These are phyloP conservation scores for Mormyrops boulengeri DNA, from an alignment of 2,797 vertebrate species.

Conservation along the genomic window DNA sequence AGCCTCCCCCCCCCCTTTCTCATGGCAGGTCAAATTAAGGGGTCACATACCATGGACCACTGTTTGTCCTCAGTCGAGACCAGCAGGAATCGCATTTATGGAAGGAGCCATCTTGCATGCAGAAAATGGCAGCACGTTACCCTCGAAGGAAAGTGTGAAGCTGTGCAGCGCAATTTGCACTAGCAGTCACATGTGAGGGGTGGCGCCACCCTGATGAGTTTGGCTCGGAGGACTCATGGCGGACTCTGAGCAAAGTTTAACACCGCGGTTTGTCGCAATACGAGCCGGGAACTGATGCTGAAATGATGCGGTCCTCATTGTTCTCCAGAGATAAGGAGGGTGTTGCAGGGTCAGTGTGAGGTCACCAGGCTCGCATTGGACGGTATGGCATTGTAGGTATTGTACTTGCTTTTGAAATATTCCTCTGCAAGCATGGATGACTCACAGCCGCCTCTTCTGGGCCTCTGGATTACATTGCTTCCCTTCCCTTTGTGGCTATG, in stretches of 20 bases:
- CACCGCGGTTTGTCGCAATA: background rate
- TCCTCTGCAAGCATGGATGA: background rate
- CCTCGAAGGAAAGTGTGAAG: background rate
- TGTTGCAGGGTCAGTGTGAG: background rate
- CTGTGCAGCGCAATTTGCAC: background rate
- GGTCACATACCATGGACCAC: background rate
- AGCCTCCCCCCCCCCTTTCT: background rate
- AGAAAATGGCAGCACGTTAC: background rate
- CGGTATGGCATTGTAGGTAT: background rate
- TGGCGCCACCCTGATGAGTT: background rate
- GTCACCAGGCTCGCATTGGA: background rate
- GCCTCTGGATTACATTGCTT: slow-evolving; percentile 19
- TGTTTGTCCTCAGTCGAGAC: background rate
- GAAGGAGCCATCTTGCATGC: background rate
- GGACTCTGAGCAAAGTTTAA: background rate
- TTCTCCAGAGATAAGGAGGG: background rate
- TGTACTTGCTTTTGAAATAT: background rate
- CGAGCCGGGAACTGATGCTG: background rate
- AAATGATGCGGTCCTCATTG: slow-evolving; percentile 3
- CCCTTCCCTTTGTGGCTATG: slow-evolving; percentile 26
- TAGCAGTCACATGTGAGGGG: background rate
- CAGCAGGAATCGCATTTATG: background rate
- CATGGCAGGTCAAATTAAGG: background rate
- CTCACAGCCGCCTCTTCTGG: slow-evolving; percentile 2
- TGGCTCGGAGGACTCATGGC: background rate